These are phyloP conservation scores for Drosophila bunnanda DNA, from an alignment of 2,888 invertebrate genomes.

Conservation along the genomic window DNA sequence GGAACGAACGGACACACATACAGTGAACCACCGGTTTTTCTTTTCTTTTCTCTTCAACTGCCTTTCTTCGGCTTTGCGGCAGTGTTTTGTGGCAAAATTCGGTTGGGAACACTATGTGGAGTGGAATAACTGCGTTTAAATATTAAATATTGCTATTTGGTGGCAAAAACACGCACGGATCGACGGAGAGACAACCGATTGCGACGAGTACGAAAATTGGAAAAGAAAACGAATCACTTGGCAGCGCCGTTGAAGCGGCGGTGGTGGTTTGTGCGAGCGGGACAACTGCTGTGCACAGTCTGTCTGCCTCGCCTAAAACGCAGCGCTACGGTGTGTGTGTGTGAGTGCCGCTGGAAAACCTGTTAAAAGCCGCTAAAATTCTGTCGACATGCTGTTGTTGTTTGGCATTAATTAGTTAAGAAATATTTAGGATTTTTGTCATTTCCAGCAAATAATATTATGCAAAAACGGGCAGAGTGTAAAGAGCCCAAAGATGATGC, in stretches of 20 bases:
- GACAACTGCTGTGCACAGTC: conserved; percentile 67
- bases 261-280: conserved; percentile 42
- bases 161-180: conserved; percentile 57
- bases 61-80: conserved; percentile 52
- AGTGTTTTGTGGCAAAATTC: conserved; percentile 42
- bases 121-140: conserved; percentile 47
- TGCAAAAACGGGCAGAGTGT: conserved; percentile 60
- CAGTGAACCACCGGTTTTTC: conserved; percentile 81
- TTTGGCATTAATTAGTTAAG: conserved; percentile 73
- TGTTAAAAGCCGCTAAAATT: conserved; percentile 79
- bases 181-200: conserved; percentile 61
- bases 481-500: conserved; percentile 54
- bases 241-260: conserved; percentile 36
- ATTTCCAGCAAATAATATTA: conserved; percentile 68
- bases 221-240: conserved; percentile 63
- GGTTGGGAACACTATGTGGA: conserved; percentile 29
- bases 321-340: conserved; percentile 40
- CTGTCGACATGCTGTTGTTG: conserved; percentile 70
- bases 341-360: conserved; percentile 74
- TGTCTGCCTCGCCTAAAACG: conserved; percentile 68
- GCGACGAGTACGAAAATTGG: conserved; percentile 75
- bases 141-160: conserved; percentile 52
- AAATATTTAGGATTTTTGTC: conserved; percentile 76
- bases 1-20: conserved; percentile 46
- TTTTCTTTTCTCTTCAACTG: conserved; percentile 67